A percentile compares a stretch with the other conserved stretches of the same genome.
Evolutionary conservation across 2,113 vertebrate genomes (phyloP).

Genomic region (Phalacrocorax carbo): DNA sequence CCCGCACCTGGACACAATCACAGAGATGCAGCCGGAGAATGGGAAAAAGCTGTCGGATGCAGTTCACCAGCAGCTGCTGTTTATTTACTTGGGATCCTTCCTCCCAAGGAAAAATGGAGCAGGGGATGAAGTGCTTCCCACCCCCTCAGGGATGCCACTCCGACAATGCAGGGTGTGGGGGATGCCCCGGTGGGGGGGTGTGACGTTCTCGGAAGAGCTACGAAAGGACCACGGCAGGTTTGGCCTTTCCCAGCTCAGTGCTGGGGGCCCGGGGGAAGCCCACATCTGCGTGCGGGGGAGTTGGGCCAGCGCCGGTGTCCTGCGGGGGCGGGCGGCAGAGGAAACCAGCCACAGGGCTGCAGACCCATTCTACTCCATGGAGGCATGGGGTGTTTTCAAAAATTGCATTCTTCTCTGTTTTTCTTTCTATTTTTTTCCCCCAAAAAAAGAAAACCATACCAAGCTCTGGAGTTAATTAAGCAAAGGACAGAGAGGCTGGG

Average conservation of each 20-base stretch:
- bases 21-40: background rate
- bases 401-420: slow-evolving; percentile 9
- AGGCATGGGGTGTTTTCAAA: background rate
- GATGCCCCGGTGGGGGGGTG: background rate
- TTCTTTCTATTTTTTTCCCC: background rate
- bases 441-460: background rate
- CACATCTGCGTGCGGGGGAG: slow-evolving; percentile 57
- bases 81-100: slow-evolving; percentile 39
- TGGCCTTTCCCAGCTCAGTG: slow-evolving; percentile 50
- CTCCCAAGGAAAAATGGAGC: background rate
- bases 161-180: background rate
- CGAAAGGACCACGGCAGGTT: background rate
- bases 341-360: slow-evolving; percentile 10
- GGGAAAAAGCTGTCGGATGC: background rate
- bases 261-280: slow-evolving; percentile 11
- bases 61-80: slow-evolving; percentile 45
- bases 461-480: slow-evolving; percentile 49
- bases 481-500: slow-evolving; percentile 1
- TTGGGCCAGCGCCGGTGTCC: slow-evolving; percentile 1
- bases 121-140: background rate
- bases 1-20: slow-evolving; percentile 38
- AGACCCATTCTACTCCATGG: background rate
- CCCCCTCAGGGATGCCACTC: background rate
- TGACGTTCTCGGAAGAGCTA: background rate
- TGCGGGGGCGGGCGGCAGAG: background rate